Base-by-base conservation (phyloP, 64 coral and sea anemone species). In the Porites australiensis region DNA sequence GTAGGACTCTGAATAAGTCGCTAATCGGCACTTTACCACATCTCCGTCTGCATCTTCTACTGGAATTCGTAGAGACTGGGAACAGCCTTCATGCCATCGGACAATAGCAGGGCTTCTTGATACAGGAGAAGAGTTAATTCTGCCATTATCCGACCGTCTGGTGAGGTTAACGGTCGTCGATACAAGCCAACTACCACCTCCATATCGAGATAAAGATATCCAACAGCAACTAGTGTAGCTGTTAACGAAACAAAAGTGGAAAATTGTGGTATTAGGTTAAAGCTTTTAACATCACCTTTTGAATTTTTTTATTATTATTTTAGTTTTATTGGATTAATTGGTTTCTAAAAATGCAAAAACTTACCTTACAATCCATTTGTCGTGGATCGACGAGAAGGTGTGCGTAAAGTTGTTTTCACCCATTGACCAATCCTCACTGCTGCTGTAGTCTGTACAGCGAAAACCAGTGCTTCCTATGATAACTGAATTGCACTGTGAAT, bases 31-130 rank as follows among this genome's bases (percentile, higher is more conserved):
- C 4, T 77, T 86, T 6, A 93, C 92, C 60, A 81, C 80, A 60
- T 93, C 92, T 37, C 92, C 92, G 70, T 93, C 92, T 9, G 86
- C 76, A 45, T 93, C 92, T 74, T 93, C 85, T 74, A 79, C 70
- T 9, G 92, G 92, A 19, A 93, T 87, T 86, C 53, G 50, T 62
- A 71, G 63, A 63, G 18, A 89, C 77, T 83, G 58, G 64, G 50
- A 58, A n/a, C 80, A 63, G 45, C 86, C 79, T 48, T 11, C 18
- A 82, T 46, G 47, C 88, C 27, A 48, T 79, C 77, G 75, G 89
- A 66, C 44, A 88, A 82, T 18, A 70, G 92, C 77, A 22, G 92
- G 70, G 51, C 43, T 79, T 20, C 49, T 72, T n/a, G 92, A 89
- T 57, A 89, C 47, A 88, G 92, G 92, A 12, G 92, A 94, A 1